A percentile compares a stretch with the other conserved stretches of the same genome.
Evolutionary conservation across 2,888 invertebrate species (phyloP).

Genomic region (Ichneumon xanthorius): DNA sequence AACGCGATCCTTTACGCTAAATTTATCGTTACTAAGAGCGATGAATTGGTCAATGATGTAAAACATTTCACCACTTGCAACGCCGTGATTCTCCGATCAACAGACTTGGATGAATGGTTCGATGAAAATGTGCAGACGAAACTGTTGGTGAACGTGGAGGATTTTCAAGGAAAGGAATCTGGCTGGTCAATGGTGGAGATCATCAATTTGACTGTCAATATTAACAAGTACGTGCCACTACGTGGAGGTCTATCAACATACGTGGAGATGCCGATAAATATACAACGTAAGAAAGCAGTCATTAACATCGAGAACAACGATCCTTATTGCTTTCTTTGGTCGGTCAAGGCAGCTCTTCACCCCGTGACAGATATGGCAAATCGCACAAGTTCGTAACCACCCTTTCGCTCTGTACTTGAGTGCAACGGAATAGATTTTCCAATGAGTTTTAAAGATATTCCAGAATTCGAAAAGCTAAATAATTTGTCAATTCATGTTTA

Average conservation of each 20-base stretch:
- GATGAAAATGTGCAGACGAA: conserved; percentile 6
- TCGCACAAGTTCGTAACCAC: conserved; percentile 59
- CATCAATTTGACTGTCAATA: conserved; percentile 63
- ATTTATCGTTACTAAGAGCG: conserved; percentile 16
- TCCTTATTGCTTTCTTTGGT: conserved; percentile 69
- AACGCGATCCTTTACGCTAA: conserved; percentile 36
- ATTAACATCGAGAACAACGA: conserved; percentile 72
- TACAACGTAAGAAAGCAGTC: conserved; percentile 67
- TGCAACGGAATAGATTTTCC: conserved; percentile 67
- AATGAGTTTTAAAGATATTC: conserved; percentile 56
- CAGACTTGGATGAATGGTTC: conserved; percentile 32
- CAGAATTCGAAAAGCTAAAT: conserved; percentile 70
- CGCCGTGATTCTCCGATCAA: conserved; percentile 15
- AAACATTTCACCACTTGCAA: conserved; percentile 45
- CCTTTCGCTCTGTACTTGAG: conserved; percentile 60
- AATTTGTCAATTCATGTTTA: conserved; percentile 70
- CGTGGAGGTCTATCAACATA: conserved; percentile 65
- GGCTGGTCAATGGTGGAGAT: conserved; percentile 65
- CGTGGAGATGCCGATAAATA: conserved; percentile 59
- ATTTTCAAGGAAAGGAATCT: conserved; percentile 64
- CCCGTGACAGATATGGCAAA: conserved; percentile 51
- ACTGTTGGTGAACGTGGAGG: conserved; percentile 47
- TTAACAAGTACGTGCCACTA: conserved; percentile 66
- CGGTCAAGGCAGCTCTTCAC: conserved; percentile 62
- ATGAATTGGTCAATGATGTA: conserved; percentile 22